Conservation (phyloP, 2,888 invertebrate genomes). For the Drosophila meridiana region DNA sequence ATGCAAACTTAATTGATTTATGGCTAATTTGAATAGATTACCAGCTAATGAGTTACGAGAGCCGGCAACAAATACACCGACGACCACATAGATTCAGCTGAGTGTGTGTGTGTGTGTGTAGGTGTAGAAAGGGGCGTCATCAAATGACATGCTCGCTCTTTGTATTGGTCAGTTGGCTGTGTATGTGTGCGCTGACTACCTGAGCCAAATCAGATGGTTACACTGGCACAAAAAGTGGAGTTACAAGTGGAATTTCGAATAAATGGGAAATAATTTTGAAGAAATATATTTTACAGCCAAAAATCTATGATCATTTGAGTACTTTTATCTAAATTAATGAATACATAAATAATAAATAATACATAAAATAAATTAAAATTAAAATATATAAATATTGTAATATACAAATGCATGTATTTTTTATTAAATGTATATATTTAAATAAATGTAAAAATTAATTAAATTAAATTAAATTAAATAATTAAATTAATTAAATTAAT, state of each 20-base stretch:
- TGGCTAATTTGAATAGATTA: conserved; percentile 73
- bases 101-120: conserved; percentile 18
- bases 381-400: too few relatives aligned
- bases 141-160: conserved; percentile 48
- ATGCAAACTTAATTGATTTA: conserved; percentile 65
- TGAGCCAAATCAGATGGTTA: conserved; percentile 40
- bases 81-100: conserved; percentile 1
- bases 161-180: conserved; percentile 62
- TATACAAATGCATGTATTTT: too few relatives aligned
- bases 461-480: too few relatives aligned
- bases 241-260: not conserved
- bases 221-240: conserved; percentile 46
- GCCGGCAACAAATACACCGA: conserved; percentile 49
- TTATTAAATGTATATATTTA: too few relatives aligned
- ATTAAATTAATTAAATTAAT: too few relatives aligned
- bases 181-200: conserved; percentile 41
- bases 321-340: too few relatives aligned
- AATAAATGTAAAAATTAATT: too few relatives aligned
- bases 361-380: too few relatives aligned
- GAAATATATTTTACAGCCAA: not conserved
- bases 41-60: conserved; percentile 60
- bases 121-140: conserved; percentile 56
- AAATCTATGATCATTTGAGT: not conserved
- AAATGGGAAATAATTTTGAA: not conserved
- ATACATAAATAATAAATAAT: too few relatives aligned